Evolutionary conservation across 1,140 invertebrate species (phyloP).

Genomic region (Bombus turneri): DNA sequence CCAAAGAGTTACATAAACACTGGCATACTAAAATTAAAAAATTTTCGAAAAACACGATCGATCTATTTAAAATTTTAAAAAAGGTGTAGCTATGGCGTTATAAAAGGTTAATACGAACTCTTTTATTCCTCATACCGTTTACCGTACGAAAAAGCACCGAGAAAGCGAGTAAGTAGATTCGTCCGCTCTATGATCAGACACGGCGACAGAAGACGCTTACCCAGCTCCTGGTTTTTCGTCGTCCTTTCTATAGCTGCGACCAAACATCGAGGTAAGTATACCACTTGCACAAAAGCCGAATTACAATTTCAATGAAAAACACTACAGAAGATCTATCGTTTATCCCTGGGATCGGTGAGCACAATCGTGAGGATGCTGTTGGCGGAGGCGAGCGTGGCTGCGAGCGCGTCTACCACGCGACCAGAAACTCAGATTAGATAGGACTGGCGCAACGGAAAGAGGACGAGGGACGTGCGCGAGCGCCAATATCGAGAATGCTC

Average conservation of each 20-base stretch:
- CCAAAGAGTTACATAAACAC: neutral
- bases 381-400: neutral
- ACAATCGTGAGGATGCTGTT: neutral
- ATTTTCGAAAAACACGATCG: neutral
- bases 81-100: neutral
- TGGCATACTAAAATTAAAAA: neutral
- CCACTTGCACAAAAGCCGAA: neutral
- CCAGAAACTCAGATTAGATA: constrained; percentile 42
- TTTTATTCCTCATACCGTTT: neutral
- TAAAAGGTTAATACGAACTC: neutral
- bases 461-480: neutral
- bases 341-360: neutral
- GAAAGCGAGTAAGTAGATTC: neutral
- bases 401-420: constrained; percentile 22
- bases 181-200: neutral
- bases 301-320: neutral
- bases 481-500: neutral
- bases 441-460: constrained; percentile 12
- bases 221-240: neutral
- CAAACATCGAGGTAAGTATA: neutral
- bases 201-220: neutral
- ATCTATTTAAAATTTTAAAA: neutral
- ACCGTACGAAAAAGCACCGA: too few species aligned
- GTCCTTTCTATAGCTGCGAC: neutral
- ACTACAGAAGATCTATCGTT: neutral